Evolutionary conservation across 2,888 invertebrate species (phyloP), one percentile per base, ranked within the genome.

Genomic region (Drosophila birchii): DNA sequence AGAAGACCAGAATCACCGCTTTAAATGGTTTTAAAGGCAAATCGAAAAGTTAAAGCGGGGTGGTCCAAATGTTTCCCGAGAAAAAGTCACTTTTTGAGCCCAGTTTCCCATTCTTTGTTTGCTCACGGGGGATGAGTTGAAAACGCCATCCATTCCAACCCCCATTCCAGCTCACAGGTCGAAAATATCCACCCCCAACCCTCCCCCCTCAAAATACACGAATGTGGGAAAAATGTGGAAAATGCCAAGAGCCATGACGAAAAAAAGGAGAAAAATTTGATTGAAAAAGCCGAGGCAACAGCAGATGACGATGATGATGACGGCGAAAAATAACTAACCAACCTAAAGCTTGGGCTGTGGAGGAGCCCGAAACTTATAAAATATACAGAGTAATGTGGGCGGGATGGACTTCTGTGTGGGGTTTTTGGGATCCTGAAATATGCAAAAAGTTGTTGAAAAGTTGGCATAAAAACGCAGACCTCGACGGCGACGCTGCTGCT

Each of bases 401-500:
- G 78, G 78, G 79, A 43, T 11, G 34, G 36, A 36, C 38, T 61
- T 36, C 44, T 60, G 32, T 57, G 12, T 26, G 7, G 53, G 49
- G 49, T 49, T 54, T 54, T 55, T 41, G 49, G 71, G 54, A 53
- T 59, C 68, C 71, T 80, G 58, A 81, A 84, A 80, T 84, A 81
- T 81, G 85, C 71, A 79, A 84, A 85, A 86, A 86, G 83, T 84
- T 82, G 80, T 77, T 81, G 67, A 82, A 82, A 81, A 80, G 72
- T 81, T 80, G 74, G 69, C 76, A 82, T 78, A 82, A 79, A 79
- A 77, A 68, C 67, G 26, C 39, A 57, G 53, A 64, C 51, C 68
- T 69, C 71, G 70, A 69, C 69, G 67, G 60, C 73, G 76, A n/a
- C 53, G 36, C 32, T 61, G 9, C 47, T 16, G 45, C 14, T 45